Base-by-base conservation (phyloP, 2,888 invertebrate genomes). In the Calliphora vomitoria region DNA sequence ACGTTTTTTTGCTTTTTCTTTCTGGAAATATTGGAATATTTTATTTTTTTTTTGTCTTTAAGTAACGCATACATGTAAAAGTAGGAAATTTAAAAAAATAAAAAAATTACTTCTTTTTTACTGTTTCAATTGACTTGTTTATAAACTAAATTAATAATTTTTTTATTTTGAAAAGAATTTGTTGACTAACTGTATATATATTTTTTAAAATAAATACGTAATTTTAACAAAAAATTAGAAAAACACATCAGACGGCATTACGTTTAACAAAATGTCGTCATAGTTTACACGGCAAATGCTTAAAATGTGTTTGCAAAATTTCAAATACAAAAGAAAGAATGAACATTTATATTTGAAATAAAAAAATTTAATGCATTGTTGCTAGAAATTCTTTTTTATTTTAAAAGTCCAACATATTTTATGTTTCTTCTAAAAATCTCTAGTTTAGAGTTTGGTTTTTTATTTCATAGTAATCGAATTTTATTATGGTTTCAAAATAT, bases 401-500 rank as follows among this genome's bases (percentile, higher is more conserved):
- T 68, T 50, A 44, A 31, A 68, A 47, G 25, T 35, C 35, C 35
- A 38, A 38, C 35, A 38, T 38, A 11, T 64, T 64, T 13, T 10
- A 8, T 11, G 4, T 53, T 71, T 55, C 18, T 4, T 25, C 18
- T 47, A 68, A 47, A 60, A n/a, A 31, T 44, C 5, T 58, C 35
- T 72, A 74, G 25, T 25, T 74, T 20, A 60, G 44, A 44, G 44
- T 44, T 44, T 44, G 11, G 15, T 44, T 60, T 60, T 25, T 25
- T n/a, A n/a, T 8, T 20, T n/a, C 44, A 58, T 44, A 60, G 8
- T 74, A 60, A 74, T 60, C 58, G 60, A 74, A 44, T 74, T 47
- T 58, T 41, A 41, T 60, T 60, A 60, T 60, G 50, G 47, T 75
- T 75, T 62, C 62, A 74, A 41, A 62, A 69, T 60, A 38, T 69